Evolutionary conservation across 2,113 vertebrate genomes (phyloP), one percentile per base, ranked within the genome.

Genomic region (Vimba vimba): DNA sequence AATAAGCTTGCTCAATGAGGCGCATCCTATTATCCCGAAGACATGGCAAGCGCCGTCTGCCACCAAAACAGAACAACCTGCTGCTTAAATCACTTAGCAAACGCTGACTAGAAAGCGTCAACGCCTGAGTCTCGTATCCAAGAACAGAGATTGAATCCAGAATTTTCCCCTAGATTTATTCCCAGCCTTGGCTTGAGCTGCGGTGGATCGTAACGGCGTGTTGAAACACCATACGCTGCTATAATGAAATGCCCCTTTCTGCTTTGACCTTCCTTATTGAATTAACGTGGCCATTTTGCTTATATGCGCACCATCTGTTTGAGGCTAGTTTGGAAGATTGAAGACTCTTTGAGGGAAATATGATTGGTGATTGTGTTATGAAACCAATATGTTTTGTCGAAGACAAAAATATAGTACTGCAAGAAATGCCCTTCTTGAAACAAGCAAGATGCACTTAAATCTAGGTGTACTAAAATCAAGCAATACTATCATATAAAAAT

Each of bases 1-100:
- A 94, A 94, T 94, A 93, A 93, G 92, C 87, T 90, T 88, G 92
- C 86, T 92, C 93, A 93, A 92, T 93, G 93, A 93, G 93, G 89
- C 91, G 60, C 79, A 0, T 86, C 92, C 87, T 88, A 92, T 93
- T 92, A 93, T 90, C 88, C 85, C 85, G 64, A 86, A 68, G 69
- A 87, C 91, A 85, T 87, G 86, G 88, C 93, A 89, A 87, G 86
- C 4, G 83, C 83, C 88, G 82, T 89, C 79, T 89, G 83, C 25
- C 66, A 75, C 69, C 1, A 47, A 75, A 90, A 79, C 33, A 45
- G 85, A 78, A 71, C 87, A 25, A 81, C 52, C 81, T 71, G 84
- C 52, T 1, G 25, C 79, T 79, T 25, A 23, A 86, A 79, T 80
- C 84, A 86, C 84, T 86, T 80, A 86, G 77, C 50, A 23, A 45